Percentiles rank a stretch among this genome's conserved stretches.
Conservation (phyloP, 2,113 vertebrate genomes). For the Circaetus gallicus region DNA sequence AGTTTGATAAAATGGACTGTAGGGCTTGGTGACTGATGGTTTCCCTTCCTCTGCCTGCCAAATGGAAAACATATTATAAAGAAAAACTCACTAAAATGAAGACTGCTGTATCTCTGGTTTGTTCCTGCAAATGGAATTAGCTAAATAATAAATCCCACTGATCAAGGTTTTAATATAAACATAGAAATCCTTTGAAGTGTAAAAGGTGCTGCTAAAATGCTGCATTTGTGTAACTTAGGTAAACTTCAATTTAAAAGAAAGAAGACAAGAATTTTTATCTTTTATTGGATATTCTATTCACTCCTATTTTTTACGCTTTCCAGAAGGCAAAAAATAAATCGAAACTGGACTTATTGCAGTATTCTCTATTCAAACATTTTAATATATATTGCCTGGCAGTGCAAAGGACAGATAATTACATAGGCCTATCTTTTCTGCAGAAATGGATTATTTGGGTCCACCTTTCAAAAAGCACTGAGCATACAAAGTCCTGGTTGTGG, state of each 20-base stretch:
- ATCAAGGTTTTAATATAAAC: neutral
- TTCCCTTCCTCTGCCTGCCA: neutral
- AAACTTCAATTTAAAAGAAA: neutral
- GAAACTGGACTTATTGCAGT: neutral
- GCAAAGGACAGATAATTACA: neutral
- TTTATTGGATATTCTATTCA: neutral
- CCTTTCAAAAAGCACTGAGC: neutral
- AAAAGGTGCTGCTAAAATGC: neutral
- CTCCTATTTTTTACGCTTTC: neutral
- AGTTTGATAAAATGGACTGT: neutral
- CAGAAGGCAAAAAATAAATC: neutral
- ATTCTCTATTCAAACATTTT: neutral
- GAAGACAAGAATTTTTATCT: neutral
- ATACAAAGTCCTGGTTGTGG: neutral
- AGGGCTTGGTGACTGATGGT: neutral
- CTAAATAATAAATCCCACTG: neutral
- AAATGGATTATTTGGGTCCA: neutral
- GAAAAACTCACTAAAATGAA: neutral
- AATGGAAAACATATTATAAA: neutral
- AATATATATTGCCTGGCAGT: neutral
- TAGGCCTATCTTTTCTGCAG: neutral
- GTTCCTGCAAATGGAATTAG: neutral
- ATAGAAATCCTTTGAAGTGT: neutral
- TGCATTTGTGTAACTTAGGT: neutral
- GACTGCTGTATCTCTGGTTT: neutral